These are phyloP conservation scores for Epirrhoe alternata DNA, from an alignment of 2,888 invertebrate species.

Conservation along the genomic window DNA sequence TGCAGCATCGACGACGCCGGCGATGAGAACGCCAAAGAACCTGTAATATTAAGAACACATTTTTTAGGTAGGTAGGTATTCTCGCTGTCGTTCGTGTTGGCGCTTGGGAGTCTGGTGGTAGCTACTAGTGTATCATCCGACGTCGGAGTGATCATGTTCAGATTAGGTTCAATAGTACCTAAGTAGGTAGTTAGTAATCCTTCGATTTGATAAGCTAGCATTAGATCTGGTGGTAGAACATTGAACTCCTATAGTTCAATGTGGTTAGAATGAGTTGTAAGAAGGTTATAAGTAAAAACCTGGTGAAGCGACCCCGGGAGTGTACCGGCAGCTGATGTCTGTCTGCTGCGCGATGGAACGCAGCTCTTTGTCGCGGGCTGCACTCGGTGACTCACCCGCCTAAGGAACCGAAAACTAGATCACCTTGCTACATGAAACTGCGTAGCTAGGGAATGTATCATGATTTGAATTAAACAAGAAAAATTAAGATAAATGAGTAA, in stretches of 20 bases:
- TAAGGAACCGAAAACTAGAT: constrained; percentile 12
- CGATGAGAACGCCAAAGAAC: constrained; percentile 68
- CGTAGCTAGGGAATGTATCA: background rate
- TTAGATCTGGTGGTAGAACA: too few relatives aligned
- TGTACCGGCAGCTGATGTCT: constrained; percentile 70
- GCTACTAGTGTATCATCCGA: too few relatives aligned
- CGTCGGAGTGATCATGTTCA: too few relatives aligned
- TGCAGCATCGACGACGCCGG: constrained; percentile 68
- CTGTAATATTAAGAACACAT: constrained; percentile 43
- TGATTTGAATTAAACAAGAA: background rate
- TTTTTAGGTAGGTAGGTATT: too few relatives aligned
- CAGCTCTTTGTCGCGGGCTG: constrained; percentile 61
- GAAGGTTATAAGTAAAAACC: too few relatives aligned
- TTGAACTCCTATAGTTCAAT: too few relatives aligned
- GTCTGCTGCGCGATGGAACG: constrained; percentile 74
- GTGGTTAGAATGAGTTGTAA: too few relatives aligned
- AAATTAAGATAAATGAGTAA: background rate
- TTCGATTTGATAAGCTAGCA: too few relatives aligned
- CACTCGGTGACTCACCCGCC: constrained; percentile 43
- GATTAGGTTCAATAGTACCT: too few relatives aligned
- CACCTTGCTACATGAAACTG: constrained; percentile 2
- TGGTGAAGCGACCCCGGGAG: constrained; percentile 63
- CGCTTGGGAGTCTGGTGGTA: too few relatives aligned
- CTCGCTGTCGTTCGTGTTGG: too few relatives aligned
- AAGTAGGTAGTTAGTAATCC: too few relatives aligned